phyloP scores from a whole-genome alignment of 2,797 vertebrate species.

The Apodemus agrarius region DNA sequence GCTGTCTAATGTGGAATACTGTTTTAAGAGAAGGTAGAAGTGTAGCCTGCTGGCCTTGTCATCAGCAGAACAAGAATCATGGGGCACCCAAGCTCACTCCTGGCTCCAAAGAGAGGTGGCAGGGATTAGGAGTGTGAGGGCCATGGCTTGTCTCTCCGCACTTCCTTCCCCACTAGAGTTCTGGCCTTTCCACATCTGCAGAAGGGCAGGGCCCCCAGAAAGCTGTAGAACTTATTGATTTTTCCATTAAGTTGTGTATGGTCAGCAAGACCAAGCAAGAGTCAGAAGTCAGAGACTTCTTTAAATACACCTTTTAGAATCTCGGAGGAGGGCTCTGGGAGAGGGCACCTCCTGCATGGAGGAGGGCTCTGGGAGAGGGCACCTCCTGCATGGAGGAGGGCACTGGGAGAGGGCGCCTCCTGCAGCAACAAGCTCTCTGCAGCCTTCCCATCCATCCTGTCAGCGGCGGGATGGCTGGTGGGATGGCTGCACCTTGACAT shows the following conservation, averaged over 20 bases:
- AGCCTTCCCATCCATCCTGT: background rate
- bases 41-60: background rate
- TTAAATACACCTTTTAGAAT: background rate
- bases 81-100: background rate
- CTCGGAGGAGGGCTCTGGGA: rapidly evolving
- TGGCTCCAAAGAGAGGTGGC: background rate
- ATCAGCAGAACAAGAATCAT: background rate
- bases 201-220: background rate
- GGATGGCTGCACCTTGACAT: background rate
- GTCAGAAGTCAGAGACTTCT: background rate
- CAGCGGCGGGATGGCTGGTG: background rate
- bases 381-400: background rate
- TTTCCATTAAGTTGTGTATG: background rate
- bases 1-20: no score
- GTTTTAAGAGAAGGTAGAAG: background rate
- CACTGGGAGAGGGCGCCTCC: background rate
- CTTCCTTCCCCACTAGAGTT: background rate
- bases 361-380: no score
- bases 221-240: background rate
- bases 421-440: background rate
- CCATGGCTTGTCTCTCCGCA: background rate
- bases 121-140: rapidly evolving
- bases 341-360: background rate
- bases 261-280: background rate
- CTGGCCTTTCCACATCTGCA: background rate